Percentiles rank a stretch among this genome's conserved stretches.
phyloP scores from a whole-genome alignment of 2,113 vertebrate species.

The Macrotus californicus region DNA sequence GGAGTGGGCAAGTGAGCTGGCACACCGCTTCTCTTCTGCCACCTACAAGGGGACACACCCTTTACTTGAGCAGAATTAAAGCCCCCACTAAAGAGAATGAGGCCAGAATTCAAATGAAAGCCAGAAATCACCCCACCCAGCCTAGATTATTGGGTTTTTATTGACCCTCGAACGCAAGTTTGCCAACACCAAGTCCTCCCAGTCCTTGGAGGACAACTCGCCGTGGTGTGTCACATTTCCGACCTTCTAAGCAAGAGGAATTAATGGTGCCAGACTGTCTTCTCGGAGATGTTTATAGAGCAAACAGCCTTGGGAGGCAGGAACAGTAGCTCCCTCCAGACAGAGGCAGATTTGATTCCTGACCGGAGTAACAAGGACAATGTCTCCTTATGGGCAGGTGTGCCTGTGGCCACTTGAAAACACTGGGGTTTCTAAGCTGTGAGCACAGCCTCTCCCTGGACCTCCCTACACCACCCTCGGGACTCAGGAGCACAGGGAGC shows the following conservation, averaged over 20 bases:
- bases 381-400: not conserved
- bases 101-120: constrained; percentile 1
- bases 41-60: not conserved
- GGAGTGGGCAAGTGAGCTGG: too few species aligned
- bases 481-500: not conserved
- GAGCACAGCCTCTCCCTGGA: not conserved
- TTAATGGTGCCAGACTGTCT: not conserved
- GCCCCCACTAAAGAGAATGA: not conserved
- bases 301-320: not conserved
- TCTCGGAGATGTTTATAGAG: constrained; percentile 13
- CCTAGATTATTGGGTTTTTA: not conserved
- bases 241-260: not conserved
- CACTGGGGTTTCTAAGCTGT: not conserved
- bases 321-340: not conserved
- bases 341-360: constrained; percentile 14
- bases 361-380: not conserved
- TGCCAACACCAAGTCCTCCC: not conserved
- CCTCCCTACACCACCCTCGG: not conserved
- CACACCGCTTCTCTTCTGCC: not conserved
- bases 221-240: not conserved
- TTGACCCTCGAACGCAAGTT: not conserved
- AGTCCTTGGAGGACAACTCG: not conserved
- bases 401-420: not conserved
- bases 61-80: not conserved
- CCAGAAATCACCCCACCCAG: not conserved